Base-by-base conservation (phyloP, 2,888 invertebrate genomes). In the Panzeria rudis region DNA sequence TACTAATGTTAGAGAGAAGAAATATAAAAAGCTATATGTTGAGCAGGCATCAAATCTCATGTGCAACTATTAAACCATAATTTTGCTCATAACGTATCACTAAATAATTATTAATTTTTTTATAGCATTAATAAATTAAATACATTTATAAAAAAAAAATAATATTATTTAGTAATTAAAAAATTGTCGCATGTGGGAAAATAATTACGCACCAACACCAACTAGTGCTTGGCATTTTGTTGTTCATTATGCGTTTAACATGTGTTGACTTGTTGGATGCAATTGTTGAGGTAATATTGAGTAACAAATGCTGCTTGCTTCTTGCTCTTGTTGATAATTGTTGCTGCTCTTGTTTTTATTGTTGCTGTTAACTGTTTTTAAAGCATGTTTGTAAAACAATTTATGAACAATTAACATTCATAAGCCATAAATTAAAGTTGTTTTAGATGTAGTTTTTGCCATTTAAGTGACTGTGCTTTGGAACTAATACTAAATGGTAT, bases 111-210 rank as follows among this genome's bases (percentile, higher is more conserved):
- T 25, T 8, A 41, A 44, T 25, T 44, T 59, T n/a, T 54, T 75
- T 52, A 75, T 54, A 29, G 50, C 38, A 9, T 41, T 62, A 62
- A 62, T 62, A 52, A 75, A 75, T 62, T 75, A 23, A 62, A 35
- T 61, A 44, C 3, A 50, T 1, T 3, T 4, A n/a, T 32, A 61
- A 29, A 23, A 25, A 17, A 62, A 62, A 25, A 3, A 41, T 47
- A 47, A 23, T 6, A 35, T 35, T 52, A 64, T 66, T 32, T 47
- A 23, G 20, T 62, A 20, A 56, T 76, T 56, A 83, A 66, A 59
- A 83, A 83, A 66, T 84, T 84, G 76, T 76, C 76, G 64, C 80
- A 80, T 84, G 79, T 84, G 84, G 84, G 76, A 84, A 76, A 80
- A 76, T 80, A 84, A 80, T 76, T 76, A 83, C 79, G 69, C 79